phyloP scores from a whole-genome alignment of 2,113 vertebrate genomes.

The Hippoglossus stenolepis region DNA sequence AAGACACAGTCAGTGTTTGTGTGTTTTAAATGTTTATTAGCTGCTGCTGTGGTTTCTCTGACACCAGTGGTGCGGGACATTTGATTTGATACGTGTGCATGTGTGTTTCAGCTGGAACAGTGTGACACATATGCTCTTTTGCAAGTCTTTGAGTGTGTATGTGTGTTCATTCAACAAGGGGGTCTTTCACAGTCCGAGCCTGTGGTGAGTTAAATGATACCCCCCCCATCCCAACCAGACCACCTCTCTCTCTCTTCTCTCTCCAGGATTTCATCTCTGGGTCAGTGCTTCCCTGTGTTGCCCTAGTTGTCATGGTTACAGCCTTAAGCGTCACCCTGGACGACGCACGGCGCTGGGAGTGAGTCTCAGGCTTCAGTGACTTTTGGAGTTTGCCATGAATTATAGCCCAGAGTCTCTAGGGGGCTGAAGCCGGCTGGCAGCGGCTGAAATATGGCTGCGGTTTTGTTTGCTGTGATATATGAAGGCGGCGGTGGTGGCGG shows the following conservation, averaged over 20 bases:
- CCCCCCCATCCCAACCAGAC: slow-evolving; percentile 19
- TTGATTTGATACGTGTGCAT: slow-evolving; percentile 10
- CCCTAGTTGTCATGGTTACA: slow-evolving; percentile 70
- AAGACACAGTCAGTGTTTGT: slow-evolving; percentile 16
- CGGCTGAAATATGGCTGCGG: slow-evolving; percentile 70
- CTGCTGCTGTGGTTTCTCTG: slow-evolving; percentile 73
- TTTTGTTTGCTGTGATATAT: slow-evolving; percentile 74
- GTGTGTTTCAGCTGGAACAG: slow-evolving; percentile 23
- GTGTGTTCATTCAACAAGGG: slow-evolving; percentile 40
- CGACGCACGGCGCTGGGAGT: slow-evolving; percentile 32
- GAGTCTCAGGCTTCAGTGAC: slow-evolving; percentile 49
- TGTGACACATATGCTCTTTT: slow-evolving; percentile 22
- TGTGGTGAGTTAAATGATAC: slow-evolving; percentile 40
- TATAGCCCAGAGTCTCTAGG: slow-evolving; percentile 57
- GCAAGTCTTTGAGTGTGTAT: slow-evolving; percentile 21
- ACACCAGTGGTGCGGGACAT: slow-evolving; percentile 5
- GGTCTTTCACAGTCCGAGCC: slow-evolving; percentile 53
- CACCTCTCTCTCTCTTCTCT: slow-evolving; percentile 29
- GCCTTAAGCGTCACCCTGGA: slow-evolving; percentile 53
- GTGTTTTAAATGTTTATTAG: slow-evolving; percentile 73
- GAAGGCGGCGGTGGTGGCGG: slow-evolving; percentile 18
- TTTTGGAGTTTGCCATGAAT: slow-evolving; percentile 67
- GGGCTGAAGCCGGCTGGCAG: slow-evolving; percentile 54
- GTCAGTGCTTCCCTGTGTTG: slow-evolving; percentile 61
- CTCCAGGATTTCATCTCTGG: slow-evolving; percentile 55